phyloP scores from a whole-genome alignment of 2,113 vertebrate genomes.

The Acinonyx jubatus region DNA sequence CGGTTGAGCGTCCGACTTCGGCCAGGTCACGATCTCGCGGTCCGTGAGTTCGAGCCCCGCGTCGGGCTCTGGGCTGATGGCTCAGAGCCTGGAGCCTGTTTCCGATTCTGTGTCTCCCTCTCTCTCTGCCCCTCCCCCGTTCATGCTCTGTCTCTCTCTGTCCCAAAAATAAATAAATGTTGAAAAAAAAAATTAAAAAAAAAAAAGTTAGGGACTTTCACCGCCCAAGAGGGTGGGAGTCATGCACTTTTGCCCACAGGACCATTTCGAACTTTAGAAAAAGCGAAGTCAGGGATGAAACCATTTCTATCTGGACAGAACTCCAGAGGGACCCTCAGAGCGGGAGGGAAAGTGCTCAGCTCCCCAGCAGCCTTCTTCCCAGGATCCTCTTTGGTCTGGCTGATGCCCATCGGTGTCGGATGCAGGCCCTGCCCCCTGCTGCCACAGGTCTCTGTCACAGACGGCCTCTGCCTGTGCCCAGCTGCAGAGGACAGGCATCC shows the following conservation, averaged over 20 bases:
- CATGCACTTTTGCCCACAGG: not conserved
- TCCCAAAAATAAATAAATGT: no score
- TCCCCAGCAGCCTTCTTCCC: not conserved
- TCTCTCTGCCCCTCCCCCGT: no score
- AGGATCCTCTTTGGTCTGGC: not conserved
- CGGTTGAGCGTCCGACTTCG: no score
- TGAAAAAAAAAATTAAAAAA: no score
- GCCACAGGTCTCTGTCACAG: not conserved
- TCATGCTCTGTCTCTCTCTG: no score
- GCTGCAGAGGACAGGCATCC: no score
- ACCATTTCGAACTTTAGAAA: slow-evolving; percentile 19
- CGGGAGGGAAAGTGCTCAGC: not conserved
- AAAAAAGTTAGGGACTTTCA: not conserved
- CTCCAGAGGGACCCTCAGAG: not conserved
- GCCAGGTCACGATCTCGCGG: no score
- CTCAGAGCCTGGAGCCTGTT: no score
- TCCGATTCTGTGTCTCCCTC: no score
- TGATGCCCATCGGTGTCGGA: no score
- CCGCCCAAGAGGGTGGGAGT: not conserved
- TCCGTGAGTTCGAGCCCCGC: no score
- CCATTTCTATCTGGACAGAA: slow-evolving; percentile 7
- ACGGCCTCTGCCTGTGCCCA: not conserved
- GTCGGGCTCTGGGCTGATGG: no score
- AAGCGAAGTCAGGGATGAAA: not conserved
- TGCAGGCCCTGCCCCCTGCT: accelerated